Evolutionary conservation across 2,113 vertebrate species (phyloP), one percentile per base, ranked within the genome.

Genomic region (Albula glossodonta): DNA sequence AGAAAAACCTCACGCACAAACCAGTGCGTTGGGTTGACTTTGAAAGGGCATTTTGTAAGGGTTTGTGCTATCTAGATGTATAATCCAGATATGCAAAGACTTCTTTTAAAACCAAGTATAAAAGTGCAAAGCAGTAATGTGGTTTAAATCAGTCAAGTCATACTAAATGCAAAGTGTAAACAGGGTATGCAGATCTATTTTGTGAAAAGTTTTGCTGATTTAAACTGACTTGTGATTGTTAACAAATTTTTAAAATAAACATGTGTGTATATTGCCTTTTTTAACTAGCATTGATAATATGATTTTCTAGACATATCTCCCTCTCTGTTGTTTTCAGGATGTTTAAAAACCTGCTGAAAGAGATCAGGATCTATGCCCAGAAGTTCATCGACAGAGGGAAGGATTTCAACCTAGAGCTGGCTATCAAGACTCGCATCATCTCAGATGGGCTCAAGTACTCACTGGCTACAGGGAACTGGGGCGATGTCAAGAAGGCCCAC

Each of bases 331-430:
- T 63, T 53, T 80, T 80, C 94, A 99, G 98, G 48, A 99, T 99
- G 98, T 99, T 99, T 90, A 99, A 99, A 93, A 99, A 99, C 92
- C 95, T 99, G 90, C 94, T 99, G 90, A 99, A 99, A 93, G 98
- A 99, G 94, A 98, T 99, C 85, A 92, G 98, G 81, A 99, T 99
- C 87, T 99, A 99, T 25, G 98, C 98, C 48, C 98, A 99, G 87
- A 99, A 99, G 92, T 99, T 99, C 90, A 99, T 99, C 85, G 98
- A 99, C 93, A 86, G 97, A 90, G 98, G 98, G 81, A 99, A 99
- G 78, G 98, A 99, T 93, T 99, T 99, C 91, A 99, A 99, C 86
- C 94, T 99, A 93, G 98, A 99, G 89, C 91, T 99, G 86, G 98
- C 98, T 87, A 99, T 99, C 90, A 99, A 99, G 93, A 99, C 98